Percentiles rank a stretch among this genome's conserved stretches.
Conservation (phyloP, 2,797 vertebrate genomes). For the Phoxinus dragarum region DNA sequence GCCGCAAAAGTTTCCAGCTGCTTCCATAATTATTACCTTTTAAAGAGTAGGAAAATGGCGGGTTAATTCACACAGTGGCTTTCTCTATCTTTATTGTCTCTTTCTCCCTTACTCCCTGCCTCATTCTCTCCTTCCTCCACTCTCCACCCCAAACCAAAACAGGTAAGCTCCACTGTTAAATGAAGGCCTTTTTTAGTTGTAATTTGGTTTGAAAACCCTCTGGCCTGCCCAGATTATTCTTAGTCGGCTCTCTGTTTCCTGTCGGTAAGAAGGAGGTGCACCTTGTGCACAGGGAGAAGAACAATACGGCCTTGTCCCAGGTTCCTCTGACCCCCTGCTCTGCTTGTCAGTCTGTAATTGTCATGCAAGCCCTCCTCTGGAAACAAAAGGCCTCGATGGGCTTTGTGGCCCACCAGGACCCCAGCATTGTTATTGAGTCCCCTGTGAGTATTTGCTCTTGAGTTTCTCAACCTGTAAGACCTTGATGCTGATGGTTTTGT, state of each 20-base stretch:
- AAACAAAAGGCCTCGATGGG: constrained; percentile 79
- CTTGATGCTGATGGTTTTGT: constrained; percentile 52
- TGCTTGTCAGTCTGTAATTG: constrained; percentile 78
- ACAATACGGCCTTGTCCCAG: constrained; percentile 72
- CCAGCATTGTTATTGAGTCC: constrained; percentile 78
- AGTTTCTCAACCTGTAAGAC: constrained; percentile 59
- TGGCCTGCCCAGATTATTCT: constrained; percentile 66
- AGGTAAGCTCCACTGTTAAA: constrained; percentile 78
- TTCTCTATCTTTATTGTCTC: constrained; percentile 52
- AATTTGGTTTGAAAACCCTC: constrained; percentile 70
- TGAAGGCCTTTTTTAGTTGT: constrained; percentile 62
- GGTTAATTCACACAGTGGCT: constrained; percentile 77
- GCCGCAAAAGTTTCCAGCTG: constrained; percentile 84
- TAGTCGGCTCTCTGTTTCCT: constrained; percentile 67
- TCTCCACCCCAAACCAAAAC: constrained; percentile 67
- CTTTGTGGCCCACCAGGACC: constrained; percentile 74
- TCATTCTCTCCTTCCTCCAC: constrained; percentile 21
- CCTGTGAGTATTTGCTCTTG: constrained; percentile 76
- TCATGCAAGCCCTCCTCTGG: constrained; percentile 77
- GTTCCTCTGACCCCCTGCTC: constrained; percentile 67
- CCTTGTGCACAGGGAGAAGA: constrained; percentile 72
- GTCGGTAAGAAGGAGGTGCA: constrained; percentile 70
- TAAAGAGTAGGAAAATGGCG: constrained; percentile 77
- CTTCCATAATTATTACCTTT: constrained; percentile 85
- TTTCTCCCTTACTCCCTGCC: constrained; percentile 58